Evolutionary conservation across 2,888 invertebrate genomes (phyloP), one percentile per base, ranked within the genome.

Genomic region (Cantharis lateralis): DNA sequence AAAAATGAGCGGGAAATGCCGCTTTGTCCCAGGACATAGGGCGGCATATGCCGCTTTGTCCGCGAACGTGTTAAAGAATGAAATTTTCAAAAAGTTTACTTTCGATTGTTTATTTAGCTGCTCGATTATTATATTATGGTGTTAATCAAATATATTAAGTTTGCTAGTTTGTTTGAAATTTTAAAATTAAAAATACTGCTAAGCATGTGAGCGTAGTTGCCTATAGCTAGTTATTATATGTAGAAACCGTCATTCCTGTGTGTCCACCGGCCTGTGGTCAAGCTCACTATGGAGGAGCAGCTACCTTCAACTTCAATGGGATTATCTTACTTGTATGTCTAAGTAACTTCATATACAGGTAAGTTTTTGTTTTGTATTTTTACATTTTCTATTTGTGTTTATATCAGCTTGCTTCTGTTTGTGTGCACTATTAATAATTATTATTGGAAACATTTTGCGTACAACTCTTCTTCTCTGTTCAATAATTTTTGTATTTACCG

Each of bases 191-290:
- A 24, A 71, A 24, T 24, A 69, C 62, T 15, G 61, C 69, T 72
- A 1, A 68, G 76, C 74, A 74, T 77, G 77, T 77, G 48, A 71
- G 48, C 69, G 74, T 78, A 78, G 78, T 71, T 24, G 15, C 71
- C 71, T 78, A 76, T 78, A 78, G 78, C 70, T 75, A 78, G 75
- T 75, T 76, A 71, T 83, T 86, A 84, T 87, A 83, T 90, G 87
- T 93, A 95, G 95, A 97, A 91, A 95, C 96, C 72, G 94, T 96
- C 85, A 95, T 96, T 83, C 96, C 97, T 82, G 95, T 97, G 84
- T 97, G 97, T 86, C 97, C 97, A 83, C 97, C 97, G 80, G 97
- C 97, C 85, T 97, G 97, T 88, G 94, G 93, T 10, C 92, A 93
- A 85, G 90, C 92, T 74, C 93, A 92, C 85, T 91, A 90, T 80